phyloP scores from a whole-genome alignment of 2,113 vertebrate species.

The Urocitellus parryii region DNA sequence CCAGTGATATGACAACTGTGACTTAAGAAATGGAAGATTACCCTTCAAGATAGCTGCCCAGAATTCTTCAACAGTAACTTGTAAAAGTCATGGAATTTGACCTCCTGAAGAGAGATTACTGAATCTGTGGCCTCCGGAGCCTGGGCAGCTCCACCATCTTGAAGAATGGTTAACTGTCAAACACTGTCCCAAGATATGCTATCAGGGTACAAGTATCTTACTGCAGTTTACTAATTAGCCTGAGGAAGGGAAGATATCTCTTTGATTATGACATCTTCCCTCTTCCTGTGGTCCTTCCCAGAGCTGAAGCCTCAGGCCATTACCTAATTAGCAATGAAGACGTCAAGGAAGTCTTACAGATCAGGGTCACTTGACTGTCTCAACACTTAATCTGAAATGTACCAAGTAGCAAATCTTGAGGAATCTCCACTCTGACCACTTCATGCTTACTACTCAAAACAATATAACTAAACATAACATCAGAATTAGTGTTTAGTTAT shows the following conservation, averaged over 20 bases:
- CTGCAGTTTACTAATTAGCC: background rate
- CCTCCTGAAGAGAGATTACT: background rate
- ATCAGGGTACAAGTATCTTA: background rate
- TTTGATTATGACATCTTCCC: background rate
- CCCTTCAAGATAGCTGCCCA: slow-evolving; percentile 70
- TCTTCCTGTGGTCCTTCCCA: background rate
- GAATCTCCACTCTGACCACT: slow-evolving; percentile 67
- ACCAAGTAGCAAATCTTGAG: slow-evolving; percentile 46
- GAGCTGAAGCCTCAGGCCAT: slow-evolving; percentile 47
- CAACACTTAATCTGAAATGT: slow-evolving; percentile 69
- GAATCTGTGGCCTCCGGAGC: background rate
- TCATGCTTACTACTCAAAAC: slow-evolving; percentile 62
- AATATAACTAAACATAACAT: slow-evolving; percentile 72
- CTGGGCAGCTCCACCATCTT: background rate
- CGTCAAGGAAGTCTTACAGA: background rate
- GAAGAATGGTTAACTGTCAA: slow-evolving; percentile 41
- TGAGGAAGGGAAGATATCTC: background rate
- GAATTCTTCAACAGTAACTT: slow-evolving; percentile 72
- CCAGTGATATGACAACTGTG: slow-evolving; percentile 68
- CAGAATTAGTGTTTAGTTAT: slow-evolving; percentile 74
- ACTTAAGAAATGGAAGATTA: slow-evolving; percentile 71
- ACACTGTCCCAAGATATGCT: slow-evolving; percentile 45
- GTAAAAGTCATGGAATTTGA: background rate
- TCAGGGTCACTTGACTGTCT: slow-evolving; percentile 72
- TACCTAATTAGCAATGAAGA: background rate